Conservation (phyloP, 2,888 invertebrate genomes). For the Phyllotreta cruciferae region DNA sequence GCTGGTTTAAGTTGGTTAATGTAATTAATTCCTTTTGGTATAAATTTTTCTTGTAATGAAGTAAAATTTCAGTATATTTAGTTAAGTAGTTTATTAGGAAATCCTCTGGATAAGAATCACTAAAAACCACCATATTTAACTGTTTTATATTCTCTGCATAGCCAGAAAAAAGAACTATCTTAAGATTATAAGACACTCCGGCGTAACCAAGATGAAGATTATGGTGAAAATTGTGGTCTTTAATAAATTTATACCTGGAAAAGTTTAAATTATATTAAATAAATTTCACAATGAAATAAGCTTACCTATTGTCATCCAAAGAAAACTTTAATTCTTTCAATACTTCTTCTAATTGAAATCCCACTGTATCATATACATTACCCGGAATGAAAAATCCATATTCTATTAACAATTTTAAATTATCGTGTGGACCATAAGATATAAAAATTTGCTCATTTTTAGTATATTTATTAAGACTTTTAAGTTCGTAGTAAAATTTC, state of each 20-base stretch:
- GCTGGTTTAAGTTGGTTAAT: background rate
- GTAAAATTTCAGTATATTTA: conserved; percentile 18
- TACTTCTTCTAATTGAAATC: conserved; percentile 43
- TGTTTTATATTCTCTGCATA: conserved; percentile 38
- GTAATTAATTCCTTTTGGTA: conserved; percentile 14
- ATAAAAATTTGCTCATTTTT: conserved; percentile 83
- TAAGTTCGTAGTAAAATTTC: conserved; percentile 63
- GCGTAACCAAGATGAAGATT: conserved; percentile 69
- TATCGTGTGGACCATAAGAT: conserved; percentile 85
- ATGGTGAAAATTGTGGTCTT: conserved; percentile 64
- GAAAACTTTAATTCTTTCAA: conserved; percentile 36
- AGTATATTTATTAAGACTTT: conserved; percentile 63
- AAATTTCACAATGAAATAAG: no score
- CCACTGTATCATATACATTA: conserved; percentile 46
- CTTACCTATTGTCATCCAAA: conserved; percentile 58
- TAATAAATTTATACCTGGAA: conserved; percentile 67
- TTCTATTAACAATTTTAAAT: conserved; percentile 79
- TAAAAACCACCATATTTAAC: conserved; percentile 42
- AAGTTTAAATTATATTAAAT: no score
- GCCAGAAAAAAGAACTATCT: conserved; percentile 53
- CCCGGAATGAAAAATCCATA: conserved; percentile 78
- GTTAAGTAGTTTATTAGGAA: conserved; percentile 33
- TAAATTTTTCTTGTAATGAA: conserved; percentile 19
- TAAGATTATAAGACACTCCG: conserved; percentile 74
- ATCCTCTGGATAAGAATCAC: conserved; percentile 43